These are phyloP conservation scores for Acanthosepion pharaonis DNA, from an alignment of 2,888 invertebrate genomes.

Conservation along the genomic window DNA sequence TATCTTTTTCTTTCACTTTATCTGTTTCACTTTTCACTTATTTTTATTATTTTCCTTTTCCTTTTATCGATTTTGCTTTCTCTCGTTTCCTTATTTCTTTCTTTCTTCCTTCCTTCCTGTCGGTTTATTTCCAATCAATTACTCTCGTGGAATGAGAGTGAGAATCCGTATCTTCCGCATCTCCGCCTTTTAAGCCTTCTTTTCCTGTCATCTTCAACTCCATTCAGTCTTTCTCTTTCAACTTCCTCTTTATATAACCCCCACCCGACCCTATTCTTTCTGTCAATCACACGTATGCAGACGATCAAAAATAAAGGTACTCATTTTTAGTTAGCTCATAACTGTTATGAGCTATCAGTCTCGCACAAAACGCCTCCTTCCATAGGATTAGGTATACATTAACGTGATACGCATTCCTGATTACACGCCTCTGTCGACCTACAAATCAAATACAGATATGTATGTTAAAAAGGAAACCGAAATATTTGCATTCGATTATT, in stretches of 20 bases:
- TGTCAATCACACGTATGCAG: background rate
- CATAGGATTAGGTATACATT: no score
- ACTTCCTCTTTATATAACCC: no score
- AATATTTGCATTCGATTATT: background rate
- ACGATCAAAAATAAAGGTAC: background rate
- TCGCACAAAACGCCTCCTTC: no score
- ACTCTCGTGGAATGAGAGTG: background rate
- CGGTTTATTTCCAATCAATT: background rate
- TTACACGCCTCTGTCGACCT: background rate
- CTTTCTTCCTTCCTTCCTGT: background rate
- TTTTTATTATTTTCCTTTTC: no score
- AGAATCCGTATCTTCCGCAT: background rate
- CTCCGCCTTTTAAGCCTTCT: background rate
- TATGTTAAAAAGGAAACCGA: background rate
- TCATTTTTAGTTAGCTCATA: no score
- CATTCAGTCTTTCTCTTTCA: no score
- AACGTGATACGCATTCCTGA: background rate
- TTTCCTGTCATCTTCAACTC: background rate
- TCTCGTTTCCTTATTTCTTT: background rate
- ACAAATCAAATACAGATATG: background rate
- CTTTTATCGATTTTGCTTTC: no score
- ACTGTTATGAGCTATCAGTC: no score
- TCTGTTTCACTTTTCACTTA: no score
- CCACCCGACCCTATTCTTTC: no score
- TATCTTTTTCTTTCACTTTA: background rate